Base-by-base conservation (phyloP, 2,113 vertebrate genomes). In the Podarcis cretensis region DNA sequence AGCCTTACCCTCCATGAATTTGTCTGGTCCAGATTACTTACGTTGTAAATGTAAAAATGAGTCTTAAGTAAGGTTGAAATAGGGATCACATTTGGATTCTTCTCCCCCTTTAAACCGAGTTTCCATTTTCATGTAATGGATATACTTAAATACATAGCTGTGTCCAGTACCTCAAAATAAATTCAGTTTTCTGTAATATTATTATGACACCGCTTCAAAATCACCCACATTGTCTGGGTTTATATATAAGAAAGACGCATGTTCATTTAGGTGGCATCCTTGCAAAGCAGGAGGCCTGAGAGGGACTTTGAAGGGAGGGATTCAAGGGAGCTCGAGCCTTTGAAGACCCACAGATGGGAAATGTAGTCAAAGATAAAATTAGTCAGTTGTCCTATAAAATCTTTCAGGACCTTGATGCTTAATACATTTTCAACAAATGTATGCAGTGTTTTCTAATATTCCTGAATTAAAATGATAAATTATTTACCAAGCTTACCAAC, bases 391-490 rank as follows among this genome's bases (percentile, higher is more conserved):
- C 87, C 74, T 81, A 83, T 80, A 77, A 92, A 90, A 69, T 48
- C n/a, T 54, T 89, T 84, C 57, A 81, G 63, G 85, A 86, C 79
- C 6, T 9, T 81, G 40, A 23, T 86, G 71, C 59, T 69, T 83
- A 87, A 71, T 77, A 88, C 16, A 14, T 68, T 89, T 43, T 35
- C 1, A 2, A 90, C 84, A 91, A 92, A 87, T 23, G 87, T 23
- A 40, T 1, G n/a, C 13, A 4, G 18, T 2, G 86, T 9, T 32
- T 91, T 90, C 89, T 43, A 86, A 63, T 57, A 65, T 1, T 92
- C 78, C 90, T 86, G 88, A 91, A 88, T 83, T 82, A 93, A 89
- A 80, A 1, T 21, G 81, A 76, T 84, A 79, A 84, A 85, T 87
- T 81, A 65, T 77, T 82, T 48, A 79, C 4, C 79, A 86, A 85